Base-by-base conservation (phyloP, 2,797 vertebrate species). In the Momotus momota region DNA sequence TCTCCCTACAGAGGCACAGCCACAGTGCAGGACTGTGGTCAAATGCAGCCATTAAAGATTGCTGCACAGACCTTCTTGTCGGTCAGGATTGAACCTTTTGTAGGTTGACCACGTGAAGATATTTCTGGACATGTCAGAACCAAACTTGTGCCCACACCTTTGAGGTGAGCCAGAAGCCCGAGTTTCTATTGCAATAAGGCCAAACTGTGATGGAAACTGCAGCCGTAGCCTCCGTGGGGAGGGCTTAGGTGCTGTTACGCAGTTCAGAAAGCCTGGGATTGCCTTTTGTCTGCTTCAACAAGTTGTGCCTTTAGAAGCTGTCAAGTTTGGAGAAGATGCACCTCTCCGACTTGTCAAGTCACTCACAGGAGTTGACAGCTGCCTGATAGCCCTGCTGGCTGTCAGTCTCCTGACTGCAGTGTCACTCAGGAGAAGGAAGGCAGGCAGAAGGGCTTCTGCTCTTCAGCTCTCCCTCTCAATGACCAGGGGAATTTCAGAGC, bases 371-470 rank as follows among this genome's bases (percentile, higher is more conserved):
- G 45, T 0, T 57, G 57, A 40, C 57, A 83, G 31, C 9, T 9
- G 8, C 33, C 1, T 2, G 43, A 49, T 2, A 67, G 23, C 52
- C 0, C 0, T 33, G 16, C 43, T 52, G 12, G 7, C 31, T 90
- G 49, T 7, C 29, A 1, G 0, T 46, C 35, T 82, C 8, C 43
- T 1, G 1, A 7, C 15, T 41, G 14, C 69, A 62, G 23, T 27
- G 31, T 48, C 6, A 0, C 7, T 60, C 20, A 43, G 67, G 41
- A 65, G 27, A 12, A 49, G 4, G 10, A 22, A 51, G 54, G 15
- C 12, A 79, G 25, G 16, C 40, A 70, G 27, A 65, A 79, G 72
- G 21, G 5, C 9, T 9, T 64, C 7, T 55, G 6, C 13, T 83
- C 62, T 75, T 61, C 35, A 64, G 6, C 31, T 75, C 2, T 2